phyloP scores from a whole-genome alignment of 1,140 invertebrate genomes.

The Wasmannia auropunctata region DNA sequence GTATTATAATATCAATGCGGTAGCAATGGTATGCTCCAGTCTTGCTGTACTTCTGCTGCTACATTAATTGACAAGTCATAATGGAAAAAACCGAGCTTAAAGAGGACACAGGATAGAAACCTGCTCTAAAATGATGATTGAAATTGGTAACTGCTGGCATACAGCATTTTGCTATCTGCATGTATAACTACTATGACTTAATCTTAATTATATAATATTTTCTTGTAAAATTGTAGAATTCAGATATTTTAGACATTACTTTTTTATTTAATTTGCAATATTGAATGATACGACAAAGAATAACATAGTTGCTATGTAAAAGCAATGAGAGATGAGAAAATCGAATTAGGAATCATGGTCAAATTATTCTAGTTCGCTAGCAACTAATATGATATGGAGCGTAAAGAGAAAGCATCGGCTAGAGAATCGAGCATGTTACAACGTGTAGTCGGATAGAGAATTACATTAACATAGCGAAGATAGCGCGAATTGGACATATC shows the following conservation, averaged over 20 bases:
- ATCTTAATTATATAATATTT: neutral
- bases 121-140: too few species aligned
- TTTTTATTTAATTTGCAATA: neutral
- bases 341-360: neutral
- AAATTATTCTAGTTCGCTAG: neutral
- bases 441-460: neutral
- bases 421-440: neutral
- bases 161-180: too few species aligned
- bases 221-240: neutral
- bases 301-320: neutral
- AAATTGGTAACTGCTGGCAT: too few species aligned
- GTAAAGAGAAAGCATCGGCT: constrained; percentile 40
- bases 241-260: neutral
- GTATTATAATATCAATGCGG: too few species aligned
- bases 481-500: too few species aligned
- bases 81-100: too few species aligned
- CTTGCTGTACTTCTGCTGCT: too few species aligned
- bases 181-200: neutral
- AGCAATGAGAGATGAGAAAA: neutral
- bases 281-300: neutral
- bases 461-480: constrained; percentile 14
- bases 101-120: too few species aligned
- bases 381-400: constrained; percentile 21
- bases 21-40: too few species aligned
- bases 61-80: too few species aligned